Evolutionary conservation across 2,888 invertebrate genomes (phyloP), one percentile per base, ranked within the genome.

Genomic region (Glaucopsyche alexis): DNA sequence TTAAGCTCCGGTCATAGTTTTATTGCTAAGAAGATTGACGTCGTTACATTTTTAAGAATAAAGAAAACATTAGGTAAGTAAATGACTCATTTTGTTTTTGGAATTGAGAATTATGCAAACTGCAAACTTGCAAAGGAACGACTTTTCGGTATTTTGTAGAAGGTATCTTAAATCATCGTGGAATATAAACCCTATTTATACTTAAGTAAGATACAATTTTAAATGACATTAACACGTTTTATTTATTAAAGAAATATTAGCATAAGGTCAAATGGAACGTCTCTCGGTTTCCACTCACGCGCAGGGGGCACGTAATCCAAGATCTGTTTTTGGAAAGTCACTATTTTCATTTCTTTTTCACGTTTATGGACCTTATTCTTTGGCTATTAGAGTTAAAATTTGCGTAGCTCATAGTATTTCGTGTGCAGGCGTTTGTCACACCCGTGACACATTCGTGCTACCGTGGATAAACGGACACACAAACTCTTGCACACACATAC

Each of bases 381-480:
- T 69, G 29, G 69, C 7, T 49, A 7, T 1, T 8, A 49, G 38
- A 49, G 69, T 49, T 69, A 14, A 69, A 16, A 29, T 72, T 67
- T 4, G 16, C 42, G 66, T 40, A 38, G 14, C 40, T 66, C 14
- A 14, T 40, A 40, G 19, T 47, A 52, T 73, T 70, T 67, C 52
- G 40, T 72, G 70, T 42, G 52, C 72, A 72, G 72, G 82, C 73
- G 72, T 77, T 76, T 81, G 74, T 78, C 81, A 85, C 82, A 81
- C 86, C 87, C 88, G 86, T 90, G 87, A 85, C 88, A 84, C 83
- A 81, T 86, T 87, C 87, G 85, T 87, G 85, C 82, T 82, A 89
- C 89, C 91, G 87, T 90, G 87, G 81, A 86, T 89, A 91, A 91
- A 89, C 84, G 88, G 85, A 86, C 90, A 86, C 79, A 87, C 77